phyloP scores from a whole-genome alignment of 2,113 vertebrate species.

The Coreoperca whiteheadi region DNA sequence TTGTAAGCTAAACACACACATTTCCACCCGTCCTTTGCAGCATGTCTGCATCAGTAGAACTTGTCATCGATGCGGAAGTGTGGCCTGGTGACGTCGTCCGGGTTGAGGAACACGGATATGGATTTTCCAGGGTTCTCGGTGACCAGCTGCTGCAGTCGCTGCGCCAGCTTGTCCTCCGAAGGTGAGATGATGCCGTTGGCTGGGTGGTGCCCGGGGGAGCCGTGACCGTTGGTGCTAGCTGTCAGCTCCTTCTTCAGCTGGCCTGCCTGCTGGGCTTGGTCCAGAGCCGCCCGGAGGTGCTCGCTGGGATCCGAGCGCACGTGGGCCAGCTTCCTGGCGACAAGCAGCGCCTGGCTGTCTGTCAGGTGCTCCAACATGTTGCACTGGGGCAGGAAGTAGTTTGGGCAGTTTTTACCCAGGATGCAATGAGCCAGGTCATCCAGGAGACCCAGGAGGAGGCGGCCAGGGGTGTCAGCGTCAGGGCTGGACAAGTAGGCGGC shows the following conservation, averaged over 20 bases:
- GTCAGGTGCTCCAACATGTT: conserved; percentile 87
- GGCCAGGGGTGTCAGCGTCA: conserved; percentile 84
- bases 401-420: conserved; percentile 87
- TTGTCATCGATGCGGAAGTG: conserved; percentile 89
- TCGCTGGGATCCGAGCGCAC: conserved; percentile 87
- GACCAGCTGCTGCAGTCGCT: conserved; percentile 87
- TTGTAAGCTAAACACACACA: background rate
- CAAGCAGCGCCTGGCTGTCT: conserved; percentile 79
- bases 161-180: conserved; percentile 84
- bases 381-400: conserved; percentile 89
- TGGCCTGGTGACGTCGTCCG: conserved; percentile 85
- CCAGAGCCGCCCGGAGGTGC: conserved; percentile 87
- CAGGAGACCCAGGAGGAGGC: conserved; percentile 88
- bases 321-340: conserved; percentile 84
- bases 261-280: conserved; percentile 87
- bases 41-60: conserved; percentile 79
- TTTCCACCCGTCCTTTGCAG: background rate
- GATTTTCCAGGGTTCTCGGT: conserved; percentile 88
- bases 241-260: conserved; percentile 84
- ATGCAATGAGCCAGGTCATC: conserved; percentile 89
- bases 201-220: conserved; percentile 75
- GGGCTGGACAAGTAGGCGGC: conserved; percentile 83
- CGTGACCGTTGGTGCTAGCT: conserved; percentile 72
- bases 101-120: conserved; percentile 89
- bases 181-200: conserved; percentile 77